Evolutionary conservation across 2,113 vertebrate species (phyloP).

Genomic region (Vidua chalybeata): DNA sequence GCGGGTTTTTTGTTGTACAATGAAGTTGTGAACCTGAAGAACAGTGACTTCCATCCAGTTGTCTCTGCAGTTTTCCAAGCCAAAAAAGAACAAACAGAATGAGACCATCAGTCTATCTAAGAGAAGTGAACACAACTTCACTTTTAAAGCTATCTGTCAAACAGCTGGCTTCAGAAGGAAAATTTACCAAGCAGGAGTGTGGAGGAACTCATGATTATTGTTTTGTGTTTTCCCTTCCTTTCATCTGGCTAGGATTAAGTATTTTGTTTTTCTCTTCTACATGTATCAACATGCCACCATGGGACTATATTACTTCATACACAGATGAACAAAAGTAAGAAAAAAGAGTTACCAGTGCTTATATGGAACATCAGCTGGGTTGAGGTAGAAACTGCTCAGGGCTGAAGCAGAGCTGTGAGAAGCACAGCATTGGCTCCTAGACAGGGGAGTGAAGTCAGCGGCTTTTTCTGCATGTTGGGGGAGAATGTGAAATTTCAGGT

Average conservation of each 20-base stretch:
- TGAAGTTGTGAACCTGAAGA: not conserved
- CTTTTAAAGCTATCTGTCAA: constrained; percentile 51
- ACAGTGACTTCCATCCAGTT: not conserved
- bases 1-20: not conserved
- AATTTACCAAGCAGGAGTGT: constrained; percentile 7
- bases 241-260: constrained; percentile 54
- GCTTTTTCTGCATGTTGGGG: not conserved
- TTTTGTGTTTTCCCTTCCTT: not conserved
- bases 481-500: not conserved
- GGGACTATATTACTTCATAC: constrained; percentile 27
- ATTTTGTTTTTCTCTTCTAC: constrained; percentile 46
- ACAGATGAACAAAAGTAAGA: not conserved
- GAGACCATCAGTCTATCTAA: not conserved
- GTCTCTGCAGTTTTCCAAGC: not conserved
- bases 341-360: not conserved
- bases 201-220: not conserved
- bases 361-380: not conserved
- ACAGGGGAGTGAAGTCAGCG: not conserved
- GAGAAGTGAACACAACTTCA: not conserved
- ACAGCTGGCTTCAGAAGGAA: constrained; percentile 36
- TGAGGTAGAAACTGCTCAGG: not conserved
- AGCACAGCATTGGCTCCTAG: not conserved
- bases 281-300: constrained; percentile 27
- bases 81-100: not conserved
- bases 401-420: not conserved